Conservation (phyloP, 2,888 invertebrate species). For the Lottia scabra region DNA sequence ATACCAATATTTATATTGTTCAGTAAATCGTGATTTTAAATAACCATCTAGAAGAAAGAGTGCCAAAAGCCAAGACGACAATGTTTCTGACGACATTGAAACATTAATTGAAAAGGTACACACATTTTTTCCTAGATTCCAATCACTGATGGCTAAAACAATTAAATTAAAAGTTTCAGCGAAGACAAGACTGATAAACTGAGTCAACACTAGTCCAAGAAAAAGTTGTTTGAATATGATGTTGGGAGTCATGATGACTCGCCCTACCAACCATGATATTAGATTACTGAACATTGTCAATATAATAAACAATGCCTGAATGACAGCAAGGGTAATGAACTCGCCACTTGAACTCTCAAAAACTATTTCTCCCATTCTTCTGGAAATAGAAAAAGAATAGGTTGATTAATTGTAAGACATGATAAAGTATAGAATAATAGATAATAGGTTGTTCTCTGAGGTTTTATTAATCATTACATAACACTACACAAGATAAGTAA, state of each 20-base stretch:
- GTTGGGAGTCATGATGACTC: neutral
- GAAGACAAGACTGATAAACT: neutral
- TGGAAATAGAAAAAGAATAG: too few species aligned
- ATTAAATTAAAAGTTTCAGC: neutral
- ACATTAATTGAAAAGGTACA: neutral
- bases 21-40: neutral
- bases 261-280: neutral
- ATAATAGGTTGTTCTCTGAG: too few species aligned
- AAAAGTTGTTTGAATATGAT: neutral
- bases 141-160: neutral
- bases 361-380: constrained; percentile 1
- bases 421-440: too few species aligned
- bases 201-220: neutral
- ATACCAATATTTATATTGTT: neutral
- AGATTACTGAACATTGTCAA: neutral
- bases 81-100: neutral
- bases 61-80: neutral
- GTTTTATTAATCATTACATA: too few species aligned
- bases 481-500: too few species aligned
- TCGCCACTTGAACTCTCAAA: neutral
- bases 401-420: too few species aligned
- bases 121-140: neutral
- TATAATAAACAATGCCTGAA: neutral
- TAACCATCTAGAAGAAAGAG: neutral
- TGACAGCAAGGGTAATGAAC: neutral